phyloP scores from a whole-genome alignment of 2,888 invertebrate genomes.

The Drosophila percnosoma region DNA sequence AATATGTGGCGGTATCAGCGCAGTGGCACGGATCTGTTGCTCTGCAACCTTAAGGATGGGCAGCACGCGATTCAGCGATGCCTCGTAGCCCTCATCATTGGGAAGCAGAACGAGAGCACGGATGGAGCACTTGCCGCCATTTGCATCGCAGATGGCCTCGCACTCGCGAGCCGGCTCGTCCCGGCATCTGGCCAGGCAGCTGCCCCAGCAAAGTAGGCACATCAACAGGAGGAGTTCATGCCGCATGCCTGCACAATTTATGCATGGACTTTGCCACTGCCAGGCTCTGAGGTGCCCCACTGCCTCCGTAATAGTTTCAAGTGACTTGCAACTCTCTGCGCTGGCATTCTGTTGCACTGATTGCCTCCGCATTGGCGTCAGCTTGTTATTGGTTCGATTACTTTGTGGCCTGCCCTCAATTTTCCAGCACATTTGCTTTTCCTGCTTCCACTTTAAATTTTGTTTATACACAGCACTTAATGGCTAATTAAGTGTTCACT shows the following conservation, averaged over 20 bases:
- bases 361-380: conserved; percentile 31
- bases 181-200: conserved; percentile 66
- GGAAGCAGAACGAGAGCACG: conserved; percentile 89
- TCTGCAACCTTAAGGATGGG: conserved; percentile 88
- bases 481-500: conserved; percentile 49
- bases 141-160: conserved; percentile 77
- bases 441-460: conserved; percentile 8
- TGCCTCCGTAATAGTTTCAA: conserved; percentile 8
- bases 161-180: conserved; percentile 78
- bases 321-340: conserved; percentile 23
- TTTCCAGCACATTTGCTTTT: conserved; percentile 7
- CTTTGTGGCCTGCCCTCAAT: neutral
- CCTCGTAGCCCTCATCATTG: conserved; percentile 86
- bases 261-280: conserved; percentile 4
- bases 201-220: conserved; percentile 36
- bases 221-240: conserved; percentile 25
- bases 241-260: conserved; percentile 24
- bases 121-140: conserved; percentile 86
- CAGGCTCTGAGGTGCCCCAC: neutral
- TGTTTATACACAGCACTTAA: neutral
- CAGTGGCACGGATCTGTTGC: conserved; percentile 85
- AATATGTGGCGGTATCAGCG: conserved; percentile 87
- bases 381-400: neutral
- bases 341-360: conserved; percentile 13
- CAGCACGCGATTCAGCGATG: conserved; percentile 87